Evolutionary conservation across 35 echinoderm and acorn worm species (phyloP), one percentile per base, ranked within the genome.

Genomic region (Eucidaris tribuloides): DNA sequence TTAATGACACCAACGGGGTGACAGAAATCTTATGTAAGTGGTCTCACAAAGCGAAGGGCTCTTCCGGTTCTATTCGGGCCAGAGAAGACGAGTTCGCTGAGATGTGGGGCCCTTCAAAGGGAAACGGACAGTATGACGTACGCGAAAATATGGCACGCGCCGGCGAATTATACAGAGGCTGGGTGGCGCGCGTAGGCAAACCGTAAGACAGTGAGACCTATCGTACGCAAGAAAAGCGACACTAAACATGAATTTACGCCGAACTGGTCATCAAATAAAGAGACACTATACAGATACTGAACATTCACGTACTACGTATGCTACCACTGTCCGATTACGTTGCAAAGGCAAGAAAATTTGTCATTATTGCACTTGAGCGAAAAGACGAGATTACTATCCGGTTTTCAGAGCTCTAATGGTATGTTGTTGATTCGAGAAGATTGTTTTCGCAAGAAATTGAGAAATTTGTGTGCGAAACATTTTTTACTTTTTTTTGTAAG

Each of bases 91-190:
- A 87, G 20, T 99, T 99, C 39, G 96, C 96, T 17, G 80, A 93
- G 71, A 71, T 86, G 66, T 99, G 96, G 96, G 92, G 90, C 7
- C 60, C 62, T 23, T 82, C 79, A 30, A 99, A 99, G 63, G 86
- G 96, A 15, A 99, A 99, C 70, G 76, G 91, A 23, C 82, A 99
- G 31, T 79, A 81, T 17, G 93, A 93, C 90, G 90, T 83, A 11
- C 93, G 93, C 30, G 90, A 99, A 45, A 99, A 99, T 46, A 93
- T 99, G 91, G 96, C 96, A 22, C 77, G 96, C 27, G 96, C 96
- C 7, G 62, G 93, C 36, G 48, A 91, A 6, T 89, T 93, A 34
- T 99, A 99, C 74, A 92, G 84, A 7, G 34, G 85, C n/a, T 62
- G 79, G 0, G 89, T 80, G n/a, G n/a, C n/a, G n/a, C n/a, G n/a